Conservation (phyloP, 37 sponge, comb jelly and placozoan genomes). For the Cliona cf. orientalis region DNA sequence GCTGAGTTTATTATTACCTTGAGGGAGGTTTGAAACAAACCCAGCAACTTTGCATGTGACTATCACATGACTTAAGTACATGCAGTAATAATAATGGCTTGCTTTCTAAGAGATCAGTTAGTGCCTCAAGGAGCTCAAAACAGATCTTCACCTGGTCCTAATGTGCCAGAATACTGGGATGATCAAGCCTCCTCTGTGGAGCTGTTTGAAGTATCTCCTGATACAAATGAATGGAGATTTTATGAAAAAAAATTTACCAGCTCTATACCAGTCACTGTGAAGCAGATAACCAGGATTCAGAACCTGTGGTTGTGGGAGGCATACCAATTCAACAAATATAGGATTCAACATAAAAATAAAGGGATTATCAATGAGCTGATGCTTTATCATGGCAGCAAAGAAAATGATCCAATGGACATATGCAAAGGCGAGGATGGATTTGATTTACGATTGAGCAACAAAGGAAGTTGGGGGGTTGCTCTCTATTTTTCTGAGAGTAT, state of each 20-base stretch:
- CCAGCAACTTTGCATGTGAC: too few species aligned
- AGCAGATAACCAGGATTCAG: conserved; percentile 60
- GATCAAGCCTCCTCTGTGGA: too few species aligned
- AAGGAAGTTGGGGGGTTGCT: conserved; percentile 65
- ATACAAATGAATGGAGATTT: not conserved
- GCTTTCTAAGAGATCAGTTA: too few species aligned
- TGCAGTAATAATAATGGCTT: too few species aligned
- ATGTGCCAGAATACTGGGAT: too few species aligned
- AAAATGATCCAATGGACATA: conserved; percentile 24
- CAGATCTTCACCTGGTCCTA: too few species aligned
- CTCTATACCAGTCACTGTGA: not conserved
- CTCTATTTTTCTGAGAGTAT: conserved; percentile 79
- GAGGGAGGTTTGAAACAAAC: too few species aligned
- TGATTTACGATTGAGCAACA: conserved; percentile 65
- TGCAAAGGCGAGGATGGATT: conserved; percentile 62
- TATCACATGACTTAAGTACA: too few species aligned
- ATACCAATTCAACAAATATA: conserved; percentile 40
- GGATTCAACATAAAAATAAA: conserved; percentile 46
- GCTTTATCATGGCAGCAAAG: conserved; percentile 72
- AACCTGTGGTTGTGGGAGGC: conserved; percentile 63
- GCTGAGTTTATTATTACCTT: too few species aligned
- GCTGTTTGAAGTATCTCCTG: not conserved
- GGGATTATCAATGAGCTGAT: conserved; percentile 39
- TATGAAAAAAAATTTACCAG: not conserved
- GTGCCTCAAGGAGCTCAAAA: too few species aligned